These are phyloP conservation scores for Nymphalis polychloros DNA, from an alignment of 2,888 invertebrate species.

Conservation along the genomic window DNA sequence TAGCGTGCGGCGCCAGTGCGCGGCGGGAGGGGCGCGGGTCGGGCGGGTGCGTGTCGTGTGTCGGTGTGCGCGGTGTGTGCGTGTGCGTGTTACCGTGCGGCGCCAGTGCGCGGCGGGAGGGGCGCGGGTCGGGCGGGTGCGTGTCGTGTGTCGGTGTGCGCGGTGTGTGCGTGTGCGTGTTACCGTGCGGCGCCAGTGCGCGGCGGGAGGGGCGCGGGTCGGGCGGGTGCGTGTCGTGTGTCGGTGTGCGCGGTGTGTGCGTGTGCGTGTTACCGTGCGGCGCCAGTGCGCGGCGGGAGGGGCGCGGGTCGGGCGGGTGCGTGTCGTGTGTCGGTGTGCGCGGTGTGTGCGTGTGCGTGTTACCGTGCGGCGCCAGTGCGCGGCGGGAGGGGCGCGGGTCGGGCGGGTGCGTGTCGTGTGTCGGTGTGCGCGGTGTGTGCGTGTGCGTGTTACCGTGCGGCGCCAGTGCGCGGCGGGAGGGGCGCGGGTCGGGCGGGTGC, in stretches of 20 bases:
- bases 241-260: slow-evolving; percentile 40
- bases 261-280: background rate
- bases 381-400: background rate
- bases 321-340: background rate
- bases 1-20: background rate
- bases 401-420: background rate
- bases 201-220: background rate
- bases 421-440: background rate
- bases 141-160: background rate
- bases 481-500: background rate
- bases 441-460: background rate
- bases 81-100: background rate
- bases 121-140: background rate
- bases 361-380: background rate
- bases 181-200: background rate
- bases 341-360: background rate
- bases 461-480: background rate
- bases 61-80: slow-evolving; percentile 49
- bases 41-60: slow-evolving; percentile 45
- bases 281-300: background rate
- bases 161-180: background rate
- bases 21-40: background rate
- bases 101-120: background rate
- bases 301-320: background rate
- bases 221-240: slow-evolving; percentile 45